Conservation (phyloP, 2,888 invertebrate genomes). For the Palloptera scutellata region DNA sequence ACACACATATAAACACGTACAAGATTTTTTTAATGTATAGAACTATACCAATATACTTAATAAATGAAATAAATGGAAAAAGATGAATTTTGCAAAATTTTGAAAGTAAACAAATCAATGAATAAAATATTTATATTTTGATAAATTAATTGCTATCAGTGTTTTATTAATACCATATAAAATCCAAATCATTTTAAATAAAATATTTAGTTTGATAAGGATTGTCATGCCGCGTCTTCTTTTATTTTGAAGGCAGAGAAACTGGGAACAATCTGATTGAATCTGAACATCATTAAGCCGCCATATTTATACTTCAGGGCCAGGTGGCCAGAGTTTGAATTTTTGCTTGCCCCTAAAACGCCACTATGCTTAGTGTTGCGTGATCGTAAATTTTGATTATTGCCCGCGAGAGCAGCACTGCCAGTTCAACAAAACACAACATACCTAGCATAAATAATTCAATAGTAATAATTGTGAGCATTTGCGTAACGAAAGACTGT, state of each 20-base stretch:
- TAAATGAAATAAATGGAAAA: not conserved
- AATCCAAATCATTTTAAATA: too few relatives aligned
- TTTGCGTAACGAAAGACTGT: conserved; percentile 58
- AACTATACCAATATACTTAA: conserved; percentile 3
- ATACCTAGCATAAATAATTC: conserved; percentile 11
- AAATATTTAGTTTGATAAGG: too few relatives aligned
- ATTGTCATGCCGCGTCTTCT: too few relatives aligned
- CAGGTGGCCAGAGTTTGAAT: conserved; percentile 86
- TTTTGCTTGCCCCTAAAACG: conserved; percentile 79
- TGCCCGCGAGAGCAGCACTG: not conserved
- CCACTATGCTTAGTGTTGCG: conserved; percentile 75
- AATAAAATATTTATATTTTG: conserved; percentile 40
- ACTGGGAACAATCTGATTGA: too few relatives aligned
- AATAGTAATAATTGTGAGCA: conserved; percentile 51
- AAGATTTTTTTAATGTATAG: not conserved
- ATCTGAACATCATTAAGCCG: too few relatives aligned
- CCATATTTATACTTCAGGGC: too few relatives aligned
- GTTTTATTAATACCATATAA: conserved; percentile 5
- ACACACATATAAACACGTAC: not conserved
- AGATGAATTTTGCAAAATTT: conserved; percentile 13
- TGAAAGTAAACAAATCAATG: conserved; percentile 16
- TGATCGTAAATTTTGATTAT: conserved; percentile 66
- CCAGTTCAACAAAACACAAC: too few relatives aligned
- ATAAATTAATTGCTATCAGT: conserved; percentile 30
- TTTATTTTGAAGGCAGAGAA: too few relatives aligned